These are phyloP conservation scores for Epiblema foenella DNA, from an alignment of 2,888 invertebrate species.

Conservation along the genomic window DNA sequence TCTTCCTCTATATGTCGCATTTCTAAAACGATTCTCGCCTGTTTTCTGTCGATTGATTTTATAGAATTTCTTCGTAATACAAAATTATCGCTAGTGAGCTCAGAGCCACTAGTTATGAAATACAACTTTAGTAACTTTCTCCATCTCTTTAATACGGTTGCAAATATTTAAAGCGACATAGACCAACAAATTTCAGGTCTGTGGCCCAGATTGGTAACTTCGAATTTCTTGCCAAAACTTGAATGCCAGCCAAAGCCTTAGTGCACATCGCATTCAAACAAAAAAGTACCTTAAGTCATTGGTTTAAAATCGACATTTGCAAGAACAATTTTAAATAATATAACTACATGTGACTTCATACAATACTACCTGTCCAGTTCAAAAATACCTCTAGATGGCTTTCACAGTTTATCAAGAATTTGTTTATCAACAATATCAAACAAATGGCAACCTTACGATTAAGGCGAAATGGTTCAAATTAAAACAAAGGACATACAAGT, in stretches of 20 bases:
- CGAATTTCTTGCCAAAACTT: conserved; percentile 13
- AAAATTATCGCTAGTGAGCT: too few species aligned
- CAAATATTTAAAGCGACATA: too few species aligned
- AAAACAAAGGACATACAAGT: neutral
- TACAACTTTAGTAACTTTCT: too few species aligned
- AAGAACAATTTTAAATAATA: conserved; percentile 4
- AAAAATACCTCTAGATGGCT: neutral
- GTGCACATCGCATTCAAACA: conserved; percentile 17
- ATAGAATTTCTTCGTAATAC: too few species aligned
- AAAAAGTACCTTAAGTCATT: conserved; percentile 9
- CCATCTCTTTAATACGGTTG: too few species aligned
- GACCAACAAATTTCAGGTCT: too few species aligned
- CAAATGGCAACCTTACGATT: neutral
- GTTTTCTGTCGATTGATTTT: too few species aligned
- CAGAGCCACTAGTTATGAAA: too few species aligned
- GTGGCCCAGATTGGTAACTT: too few species aligned
- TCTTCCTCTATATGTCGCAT: too few species aligned
- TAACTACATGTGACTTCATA: conserved; percentile 4
- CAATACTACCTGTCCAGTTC: neutral
- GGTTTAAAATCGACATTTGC: neutral
- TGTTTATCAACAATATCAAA: neutral
- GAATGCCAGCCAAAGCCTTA: neutral
- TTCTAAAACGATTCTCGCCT: too few species aligned
- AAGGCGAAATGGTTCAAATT: neutral
- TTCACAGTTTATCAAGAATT: too few species aligned